Percentiles rank a stretch among this genome's conserved stretches.
phyloP scores from a whole-genome alignment of 2,113 vertebrate genomes.

The Ophthalmolycus amberensis region DNA sequence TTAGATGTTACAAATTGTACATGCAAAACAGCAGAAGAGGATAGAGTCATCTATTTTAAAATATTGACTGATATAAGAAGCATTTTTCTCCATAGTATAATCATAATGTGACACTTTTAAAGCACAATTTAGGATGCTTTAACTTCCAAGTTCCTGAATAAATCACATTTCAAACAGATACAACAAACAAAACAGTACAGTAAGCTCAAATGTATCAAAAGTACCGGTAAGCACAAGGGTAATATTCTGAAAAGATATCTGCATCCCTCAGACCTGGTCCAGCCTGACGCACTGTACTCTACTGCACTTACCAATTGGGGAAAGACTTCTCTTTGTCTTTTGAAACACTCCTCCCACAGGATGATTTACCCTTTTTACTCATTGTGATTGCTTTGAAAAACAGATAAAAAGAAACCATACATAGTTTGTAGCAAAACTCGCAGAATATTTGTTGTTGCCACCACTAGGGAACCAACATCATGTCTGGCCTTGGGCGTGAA shows the following conservation, averaged over 20 bases:
- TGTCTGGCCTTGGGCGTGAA: background rate
- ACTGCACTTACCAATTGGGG: conserved; percentile 1
- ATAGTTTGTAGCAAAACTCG: conserved; percentile 10
- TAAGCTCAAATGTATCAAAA: background rate
- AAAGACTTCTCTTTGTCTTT: conserved; percentile 40
- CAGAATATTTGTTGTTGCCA: conserved; percentile 7
- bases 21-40: background rate
- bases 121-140: background rate
- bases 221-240: background rate
- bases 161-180: background rate
- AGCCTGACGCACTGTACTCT: background rate
- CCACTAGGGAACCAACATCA: background rate
- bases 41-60: background rate
- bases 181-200: background rate
- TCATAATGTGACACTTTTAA: background rate
- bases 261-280: background rate
- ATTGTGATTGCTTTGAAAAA: conserved; percentile 22
- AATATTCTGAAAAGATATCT: background rate
- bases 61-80: background rate
- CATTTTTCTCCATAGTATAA: background rate
- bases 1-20: background rate
- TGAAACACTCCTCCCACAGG: conserved; percentile 22
- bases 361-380: conserved; percentile 36
- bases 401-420: conserved; percentile 11
- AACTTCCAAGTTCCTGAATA: background rate